Evolutionary conservation across 2,888 invertebrate genomes (phyloP).

Genomic region (Tinea trinotella): DNA sequence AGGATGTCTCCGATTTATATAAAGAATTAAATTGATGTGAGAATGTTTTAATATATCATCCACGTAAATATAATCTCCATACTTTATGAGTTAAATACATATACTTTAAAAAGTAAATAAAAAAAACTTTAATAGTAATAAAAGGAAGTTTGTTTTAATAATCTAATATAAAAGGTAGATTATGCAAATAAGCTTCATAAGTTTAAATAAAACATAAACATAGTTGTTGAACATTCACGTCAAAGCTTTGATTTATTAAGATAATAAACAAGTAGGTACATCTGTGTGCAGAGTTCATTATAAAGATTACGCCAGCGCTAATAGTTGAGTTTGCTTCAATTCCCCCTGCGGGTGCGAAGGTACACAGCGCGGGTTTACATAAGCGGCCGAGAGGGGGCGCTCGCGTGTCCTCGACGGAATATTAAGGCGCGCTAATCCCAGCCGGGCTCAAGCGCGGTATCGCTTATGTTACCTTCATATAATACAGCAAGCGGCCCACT

Average conservation of each 20-base stretch:
- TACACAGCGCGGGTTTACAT: conserved; percentile 19
- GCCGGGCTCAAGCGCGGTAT: conserved; percentile 13
- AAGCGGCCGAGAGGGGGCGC: conserved; percentile 18
- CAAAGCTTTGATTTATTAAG: conserved; percentile 16
- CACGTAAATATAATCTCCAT: no score
- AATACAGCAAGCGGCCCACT: conserved; percentile 12
- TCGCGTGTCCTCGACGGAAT: conserved; percentile 17
- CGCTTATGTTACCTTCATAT: conserved; percentile 18
- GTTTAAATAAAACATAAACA: not conserved
- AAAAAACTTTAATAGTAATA: no score
- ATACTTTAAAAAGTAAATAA: no score
- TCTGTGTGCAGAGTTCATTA: conserved; percentile 19
- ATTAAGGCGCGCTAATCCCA: conserved; percentile 19
- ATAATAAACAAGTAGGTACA: conserved; percentile 13
- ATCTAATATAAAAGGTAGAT: not conserved
- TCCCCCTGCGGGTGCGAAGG: conserved; percentile 16
- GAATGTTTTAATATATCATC: no score
- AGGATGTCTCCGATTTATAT: no score
- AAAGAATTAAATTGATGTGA: no score
- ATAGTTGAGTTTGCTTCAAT: conserved; percentile 19
- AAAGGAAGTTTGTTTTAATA: not conserved
- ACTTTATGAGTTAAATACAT: no score
- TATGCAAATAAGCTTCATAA: not conserved
- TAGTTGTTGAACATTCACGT: not conserved
- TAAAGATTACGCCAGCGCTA: conserved; percentile 18